Evolutionary conservation across 2,888 invertebrate species (phyloP), one percentile per base, ranked within the genome.

Genomic region (Plemyria rubiginata): DNA sequence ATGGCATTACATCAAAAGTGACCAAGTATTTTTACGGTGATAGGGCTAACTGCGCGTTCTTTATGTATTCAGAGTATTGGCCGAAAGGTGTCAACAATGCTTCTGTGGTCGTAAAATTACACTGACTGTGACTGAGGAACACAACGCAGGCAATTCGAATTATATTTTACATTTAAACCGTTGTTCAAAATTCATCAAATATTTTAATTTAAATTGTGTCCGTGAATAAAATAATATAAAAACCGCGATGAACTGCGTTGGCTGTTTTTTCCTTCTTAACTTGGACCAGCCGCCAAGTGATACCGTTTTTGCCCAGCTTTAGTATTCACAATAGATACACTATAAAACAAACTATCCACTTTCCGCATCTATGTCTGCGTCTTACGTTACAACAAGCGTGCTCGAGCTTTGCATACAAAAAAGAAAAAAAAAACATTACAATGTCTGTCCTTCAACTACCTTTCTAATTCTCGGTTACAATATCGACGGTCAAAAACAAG

Each of bases 251-350:
- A 11, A 7, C 36, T 38, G 36, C 11, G 36, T 38, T 38, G 11
- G 1, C 2, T 11, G 32, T 38, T 38, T 1, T 40, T 13, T 28
- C 32, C 46, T 62, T 67, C 61, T 15, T 53, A 15, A 70, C 67
- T 84, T 83, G 73, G 53, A 60, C 81, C 82, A 79, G 60, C 68
- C 36, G 74, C 79, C 77, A 73, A 81, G 75, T 85, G 87, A 86
- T 85, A 88, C 85, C 84, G 87, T 87, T 87, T 82, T 80, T 83
- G 83, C 81, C 77, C 78, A 77, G 79, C 80, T 80, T 78, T 80
- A 77, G 83, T 84, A 81, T 82, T 80, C 80, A 83, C 82, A 84
- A 82, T 84, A 83, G 71, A 65, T 65, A 78, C 79, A 78, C 81
- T 78, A 81, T 71, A 72, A 73, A 72, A 73, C 72, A 74, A 77